A percentile compares a stretch with the other conserved stretches of the same genome.
Evolutionary conservation across 2,888 invertebrate species (phyloP).

Genomic region (Lasioglossum marginatum): DNA sequence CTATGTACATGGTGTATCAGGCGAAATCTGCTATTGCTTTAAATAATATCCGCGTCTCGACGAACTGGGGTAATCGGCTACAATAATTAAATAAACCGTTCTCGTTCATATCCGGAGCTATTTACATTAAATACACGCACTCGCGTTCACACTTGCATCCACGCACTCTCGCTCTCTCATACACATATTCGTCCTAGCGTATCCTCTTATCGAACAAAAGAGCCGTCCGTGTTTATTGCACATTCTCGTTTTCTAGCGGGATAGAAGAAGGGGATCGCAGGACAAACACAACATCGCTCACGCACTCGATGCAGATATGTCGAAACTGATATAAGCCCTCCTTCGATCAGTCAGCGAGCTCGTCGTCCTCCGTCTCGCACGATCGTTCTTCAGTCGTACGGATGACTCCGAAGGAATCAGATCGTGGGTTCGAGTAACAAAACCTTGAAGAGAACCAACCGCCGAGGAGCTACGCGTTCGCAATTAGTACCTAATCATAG

Average conservation of each 20-base stretch:
- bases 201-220: conserved; percentile 6
- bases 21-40: conserved; percentile 80
- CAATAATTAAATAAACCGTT: conserved; percentile 73
- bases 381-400: conserved; percentile 11
- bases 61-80: conserved; percentile 77
- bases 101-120: conserved; percentile 73
- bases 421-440: background rate
- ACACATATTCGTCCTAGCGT: background rate
- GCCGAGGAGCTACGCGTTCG: background rate
- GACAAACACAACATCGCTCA: conserved; percentile 50
- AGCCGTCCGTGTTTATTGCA: conserved; percentile 62
- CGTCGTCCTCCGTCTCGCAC: background rate
- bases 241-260: conserved; percentile 52
- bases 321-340: conserved; percentile 77
- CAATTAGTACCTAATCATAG: conserved; percentile 12
- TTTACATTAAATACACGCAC: conserved; percentile 82
- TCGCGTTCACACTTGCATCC: conserved; percentile 48
- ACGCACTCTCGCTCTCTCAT: background rate
- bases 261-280: conserved; percentile 44
- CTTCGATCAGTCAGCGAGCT: conserved; percentile 44
- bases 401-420: background rate
- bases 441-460: background rate
- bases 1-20: conserved; percentile 66
- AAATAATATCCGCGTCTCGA: conserved; percentile 80
- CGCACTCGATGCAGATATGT: conserved; percentile 78